A percentile compares a stretch with the other conserved stretches of the same genome.
phyloP scores from a whole-genome alignment of 2,888 invertebrate species.

The Polymixis flavicincta region DNA sequence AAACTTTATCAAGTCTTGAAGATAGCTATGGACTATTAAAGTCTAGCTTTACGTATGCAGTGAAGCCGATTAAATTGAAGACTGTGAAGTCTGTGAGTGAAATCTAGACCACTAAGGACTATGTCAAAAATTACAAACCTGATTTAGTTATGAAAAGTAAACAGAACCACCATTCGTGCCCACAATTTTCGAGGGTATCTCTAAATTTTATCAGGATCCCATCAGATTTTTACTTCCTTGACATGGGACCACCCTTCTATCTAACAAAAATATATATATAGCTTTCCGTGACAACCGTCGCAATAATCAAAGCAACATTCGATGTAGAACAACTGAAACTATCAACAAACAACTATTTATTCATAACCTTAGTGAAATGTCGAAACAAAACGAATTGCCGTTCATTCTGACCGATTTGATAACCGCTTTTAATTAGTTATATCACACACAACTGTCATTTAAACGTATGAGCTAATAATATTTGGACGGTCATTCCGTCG shows the following conservation, averaged over 20 bases:
- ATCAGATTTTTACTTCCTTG: no score
- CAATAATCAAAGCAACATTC: background rate
- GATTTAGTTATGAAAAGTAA: no score
- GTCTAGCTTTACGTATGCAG: background rate
- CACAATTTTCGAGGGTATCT: no score
- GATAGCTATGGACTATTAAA: background rate
- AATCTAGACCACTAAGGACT: background rate
- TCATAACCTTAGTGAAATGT: constrained; percentile 35
- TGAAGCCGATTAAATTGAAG: background rate
- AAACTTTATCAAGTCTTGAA: constrained; percentile 12
- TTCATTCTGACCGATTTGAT: constrained; percentile 33
- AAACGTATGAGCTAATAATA: constrained; percentile 41
- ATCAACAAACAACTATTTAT: background rate
- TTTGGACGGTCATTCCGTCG: constrained; percentile 8
- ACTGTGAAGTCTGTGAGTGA: background rate
- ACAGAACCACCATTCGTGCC: no score
- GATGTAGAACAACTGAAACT: background rate
- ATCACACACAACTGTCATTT: constrained; percentile 40
- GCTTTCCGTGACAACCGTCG: background rate
- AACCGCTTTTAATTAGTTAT: constrained; percentile 51
- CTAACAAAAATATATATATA: no score
- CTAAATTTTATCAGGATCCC: no score
- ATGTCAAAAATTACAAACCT: no score
- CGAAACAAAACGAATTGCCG: constrained; percentile 33
- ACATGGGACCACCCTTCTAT: no score